These are phyloP conservation scores for Amphimallon solstitiale DNA, from an alignment of 2,888 invertebrate genomes.

Conservation along the genomic window DNA sequence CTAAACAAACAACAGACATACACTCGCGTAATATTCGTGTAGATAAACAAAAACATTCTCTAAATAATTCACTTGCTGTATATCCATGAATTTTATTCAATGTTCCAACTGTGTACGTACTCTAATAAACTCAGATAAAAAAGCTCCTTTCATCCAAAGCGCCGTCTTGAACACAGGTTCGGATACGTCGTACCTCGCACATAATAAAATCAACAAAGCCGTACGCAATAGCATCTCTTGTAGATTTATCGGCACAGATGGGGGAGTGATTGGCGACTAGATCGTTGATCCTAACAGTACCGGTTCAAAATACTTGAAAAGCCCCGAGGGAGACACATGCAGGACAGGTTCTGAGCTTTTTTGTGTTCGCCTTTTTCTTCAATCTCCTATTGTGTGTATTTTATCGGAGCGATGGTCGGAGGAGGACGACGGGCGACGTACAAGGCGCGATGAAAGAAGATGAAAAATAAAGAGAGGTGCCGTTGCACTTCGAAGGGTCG, in stretches of 20 bases:
- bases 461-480: not conserved
- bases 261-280: conserved; percentile 35
- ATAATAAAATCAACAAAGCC: not conserved
- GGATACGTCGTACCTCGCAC: not conserved
- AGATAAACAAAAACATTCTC: too few relatives aligned
- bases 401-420: not conserved
- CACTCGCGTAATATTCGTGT: too few relatives aligned
- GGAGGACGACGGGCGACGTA: not conserved
- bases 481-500: conserved; percentile 1
- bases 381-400: conserved; percentile 26
- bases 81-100: too few relatives aligned
- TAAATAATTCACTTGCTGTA: too few relatives aligned
- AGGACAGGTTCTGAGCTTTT: conserved; percentile 41
- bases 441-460: too few relatives aligned
- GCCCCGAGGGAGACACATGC: conserved; percentile 39
- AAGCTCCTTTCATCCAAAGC: too few relatives aligned
- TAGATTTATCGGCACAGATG: conserved; percentile 38
- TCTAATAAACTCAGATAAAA: too few relatives aligned
- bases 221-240: conserved; percentile 1
- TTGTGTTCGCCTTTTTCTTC: conserved; percentile 36
- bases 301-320: conserved; percentile 42
- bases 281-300: conserved; percentile 45
- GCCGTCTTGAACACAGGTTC: not conserved
- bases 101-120: too few relatives aligned
- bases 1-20: too few relatives aligned